A percentile compares a stretch with the other conserved stretches of the same genome.
These are phyloP conservation scores for Dallia pectoralis DNA, from an alignment of 2,797 vertebrate genomes.

Conservation along the genomic window DNA sequence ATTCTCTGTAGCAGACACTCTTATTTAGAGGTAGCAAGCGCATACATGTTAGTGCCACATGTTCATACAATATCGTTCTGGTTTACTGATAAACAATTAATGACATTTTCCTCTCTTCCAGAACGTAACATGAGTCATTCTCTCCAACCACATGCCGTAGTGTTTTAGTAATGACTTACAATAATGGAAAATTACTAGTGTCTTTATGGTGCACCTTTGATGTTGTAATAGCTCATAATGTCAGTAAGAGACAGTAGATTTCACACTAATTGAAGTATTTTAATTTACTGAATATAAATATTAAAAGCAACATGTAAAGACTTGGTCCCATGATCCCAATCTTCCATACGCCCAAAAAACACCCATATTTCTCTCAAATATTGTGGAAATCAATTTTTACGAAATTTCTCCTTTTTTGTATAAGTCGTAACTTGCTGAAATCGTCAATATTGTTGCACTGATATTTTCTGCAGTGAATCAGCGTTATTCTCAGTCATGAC, in stretches of 20 bases:
- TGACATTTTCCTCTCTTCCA: not conserved
- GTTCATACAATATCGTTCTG: not conserved
- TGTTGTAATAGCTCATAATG: not conserved
- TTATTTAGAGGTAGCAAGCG: not conserved
- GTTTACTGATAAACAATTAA: not conserved
- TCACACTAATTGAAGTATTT: too few relatives aligned
- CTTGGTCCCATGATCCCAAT: too few relatives aligned
- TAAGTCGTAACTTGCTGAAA: too few relatives aligned
- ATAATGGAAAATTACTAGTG: not conserved
- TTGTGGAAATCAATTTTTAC: too few relatives aligned
- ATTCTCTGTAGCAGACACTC: not conserved
- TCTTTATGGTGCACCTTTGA: conserved; percentile 3
- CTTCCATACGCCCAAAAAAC: too few relatives aligned
- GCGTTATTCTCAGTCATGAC: not conserved
- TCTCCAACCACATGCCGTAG: not conserved
- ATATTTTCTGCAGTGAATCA: not conserved
- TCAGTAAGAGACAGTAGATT: too few relatives aligned
- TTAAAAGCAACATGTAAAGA: too few relatives aligned
- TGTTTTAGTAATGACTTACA: not conserved
- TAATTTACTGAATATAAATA: too few relatives aligned
- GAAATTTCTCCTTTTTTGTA: too few relatives aligned
- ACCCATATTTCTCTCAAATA: too few relatives aligned
- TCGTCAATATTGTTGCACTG: too few relatives aligned
- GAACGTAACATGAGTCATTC: not conserved
- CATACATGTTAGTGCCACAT: not conserved